Evolutionary conservation across 2,797 vertebrate genomes (phyloP).

Genomic region (Avahi laniger): DNA sequence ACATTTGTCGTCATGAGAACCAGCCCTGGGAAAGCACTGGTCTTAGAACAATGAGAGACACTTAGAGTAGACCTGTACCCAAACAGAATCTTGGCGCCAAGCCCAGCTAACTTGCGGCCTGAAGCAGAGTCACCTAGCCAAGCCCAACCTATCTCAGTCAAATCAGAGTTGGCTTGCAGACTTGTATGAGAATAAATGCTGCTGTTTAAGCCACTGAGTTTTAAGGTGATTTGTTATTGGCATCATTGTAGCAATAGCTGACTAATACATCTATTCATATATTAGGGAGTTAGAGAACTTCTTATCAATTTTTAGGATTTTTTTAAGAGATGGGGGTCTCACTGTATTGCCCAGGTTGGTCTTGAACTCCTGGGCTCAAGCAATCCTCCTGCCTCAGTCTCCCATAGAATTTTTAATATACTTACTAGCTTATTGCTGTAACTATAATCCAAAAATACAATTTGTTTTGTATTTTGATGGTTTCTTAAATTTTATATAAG

Average conservation of each 20-base stretch:
- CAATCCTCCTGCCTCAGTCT: background rate
- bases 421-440: background rate
- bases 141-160: background rate
- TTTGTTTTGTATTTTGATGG: background rate
- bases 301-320: background rate
- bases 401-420: background rate
- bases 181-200: background rate
- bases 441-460: background rate
- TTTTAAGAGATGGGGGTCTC: background rate
- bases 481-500: conserved; percentile 1
- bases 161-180: background rate
- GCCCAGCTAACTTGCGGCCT: background rate
- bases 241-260: background rate
- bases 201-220: background rate
- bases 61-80: background rate
- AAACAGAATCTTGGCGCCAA: background rate
- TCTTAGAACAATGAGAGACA: background rate
- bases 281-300: background rate
- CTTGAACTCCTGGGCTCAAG: background rate
- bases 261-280: background rate
- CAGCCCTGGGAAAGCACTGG: background rate
- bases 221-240: background rate
- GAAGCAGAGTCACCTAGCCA: background rate
- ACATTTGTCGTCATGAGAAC: background rate
- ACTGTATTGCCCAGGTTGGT: background rate